These are phyloP conservation scores for Furcifer pardalis DNA, from an alignment of 2,797 vertebrate genomes.

Conservation along the genomic window DNA sequence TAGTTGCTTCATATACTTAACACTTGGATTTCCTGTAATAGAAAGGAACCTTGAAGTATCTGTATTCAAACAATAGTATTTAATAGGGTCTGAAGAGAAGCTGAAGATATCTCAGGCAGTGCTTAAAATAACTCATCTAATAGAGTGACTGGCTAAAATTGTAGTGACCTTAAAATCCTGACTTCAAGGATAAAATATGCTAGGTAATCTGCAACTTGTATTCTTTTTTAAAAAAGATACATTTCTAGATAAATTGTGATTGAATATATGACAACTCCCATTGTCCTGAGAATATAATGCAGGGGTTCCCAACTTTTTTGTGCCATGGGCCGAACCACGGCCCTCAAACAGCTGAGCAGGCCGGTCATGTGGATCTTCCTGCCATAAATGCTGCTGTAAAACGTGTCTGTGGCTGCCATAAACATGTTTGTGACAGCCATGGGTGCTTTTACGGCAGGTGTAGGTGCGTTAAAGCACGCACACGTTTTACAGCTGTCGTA, in stretches of 20 bases:
- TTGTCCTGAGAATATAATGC: not conserved
- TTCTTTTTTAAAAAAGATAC: not conserved
- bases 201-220: not conserved
- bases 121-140: not conserved
- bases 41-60: not conserved
- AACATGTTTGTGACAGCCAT: too few relatives aligned
- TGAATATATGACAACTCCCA: not conserved
- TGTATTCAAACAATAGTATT: accelerated
- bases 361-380: too few relatives aligned
- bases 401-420: too few relatives aligned
- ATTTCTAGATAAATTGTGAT: too few relatives aligned
- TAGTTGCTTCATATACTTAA: not conserved
- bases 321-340: too few relatives aligned
- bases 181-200: not conserved
- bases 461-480: too few relatives aligned
- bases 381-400: too few relatives aligned
- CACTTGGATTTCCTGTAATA: not conserved
- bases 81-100: not conserved
- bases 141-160: not conserved
- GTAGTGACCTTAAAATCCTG: not conserved
- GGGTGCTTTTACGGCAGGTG: too few relatives aligned
- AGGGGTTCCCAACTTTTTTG: too few relatives aligned
- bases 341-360: too few relatives aligned
- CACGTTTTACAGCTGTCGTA: too few relatives aligned
- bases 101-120: not conserved